Evolutionary conservation across 2,888 invertebrate species (phyloP).

Genomic region (Microctonus aethiopoides): DNA sequence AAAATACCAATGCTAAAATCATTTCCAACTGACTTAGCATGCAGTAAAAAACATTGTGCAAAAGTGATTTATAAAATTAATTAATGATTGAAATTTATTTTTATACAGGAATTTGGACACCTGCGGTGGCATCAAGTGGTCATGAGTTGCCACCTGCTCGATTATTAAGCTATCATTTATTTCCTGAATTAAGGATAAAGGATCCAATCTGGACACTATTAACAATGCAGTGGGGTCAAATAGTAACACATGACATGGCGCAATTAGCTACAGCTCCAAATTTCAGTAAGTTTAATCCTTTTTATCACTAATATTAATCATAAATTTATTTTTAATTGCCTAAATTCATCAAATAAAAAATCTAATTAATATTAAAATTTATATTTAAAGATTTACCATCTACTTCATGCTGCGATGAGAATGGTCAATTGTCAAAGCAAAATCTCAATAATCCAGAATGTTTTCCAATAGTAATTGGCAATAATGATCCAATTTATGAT

Average conservation of each 20-base stretch:
- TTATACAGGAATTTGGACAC: conserved; percentile 73
- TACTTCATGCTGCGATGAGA: conserved; percentile 71
- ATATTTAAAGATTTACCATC: conserved; percentile 10
- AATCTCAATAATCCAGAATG: conserved; percentile 57
- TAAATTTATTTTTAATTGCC: background rate
- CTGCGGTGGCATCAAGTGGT: conserved; percentile 75
- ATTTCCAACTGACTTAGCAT: no score
- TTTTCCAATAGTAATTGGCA: conserved; percentile 64
- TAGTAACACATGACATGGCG: conserved; percentile 84
- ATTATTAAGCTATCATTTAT: conserved; percentile 76
- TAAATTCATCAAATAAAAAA: no score
- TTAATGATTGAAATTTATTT: conserved; percentile 5
- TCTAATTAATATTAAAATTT: no score
- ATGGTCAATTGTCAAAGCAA: conserved; percentile 70
- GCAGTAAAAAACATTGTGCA: no score
- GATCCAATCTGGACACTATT: conserved; percentile 81
- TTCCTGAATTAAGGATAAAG: conserved; percentile 77
- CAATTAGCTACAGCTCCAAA: conserved; percentile 79
- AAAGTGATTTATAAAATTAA: background rate
- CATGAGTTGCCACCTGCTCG: conserved; percentile 77
- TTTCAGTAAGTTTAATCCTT: conserved; percentile 74
- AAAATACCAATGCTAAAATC: no score
- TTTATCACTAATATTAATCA: background rate
- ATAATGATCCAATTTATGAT: conserved; percentile 68
- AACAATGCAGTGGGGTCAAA: conserved; percentile 85